phyloP scores from a whole-genome alignment of 2,888 invertebrate species.

The Tiliacea citrago region DNA sequence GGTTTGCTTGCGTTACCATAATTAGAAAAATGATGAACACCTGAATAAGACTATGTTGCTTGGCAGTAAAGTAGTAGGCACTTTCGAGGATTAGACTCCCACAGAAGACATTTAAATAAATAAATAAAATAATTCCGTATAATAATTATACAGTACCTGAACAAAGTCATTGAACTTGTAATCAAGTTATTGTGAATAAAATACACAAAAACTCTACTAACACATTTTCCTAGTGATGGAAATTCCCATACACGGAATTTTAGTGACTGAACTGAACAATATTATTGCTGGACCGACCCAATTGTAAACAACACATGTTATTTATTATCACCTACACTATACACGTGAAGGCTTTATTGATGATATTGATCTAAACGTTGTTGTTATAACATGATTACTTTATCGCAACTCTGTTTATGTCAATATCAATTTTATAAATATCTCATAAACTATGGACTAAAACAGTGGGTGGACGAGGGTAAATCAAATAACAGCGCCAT shows the following conservation, averaged over 20 bases:
- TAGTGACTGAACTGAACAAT: neutral
- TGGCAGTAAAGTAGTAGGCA: neutral
- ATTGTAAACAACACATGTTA: conserved; percentile 2
- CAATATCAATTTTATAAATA: conserved; percentile 48
- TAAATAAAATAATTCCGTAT: no score
- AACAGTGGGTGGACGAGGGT: conserved; percentile 10
- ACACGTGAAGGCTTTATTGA: neutral
- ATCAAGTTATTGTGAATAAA: neutral
- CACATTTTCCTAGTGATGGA: neutral
- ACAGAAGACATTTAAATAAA: neutral
- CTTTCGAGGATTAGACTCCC: neutral
- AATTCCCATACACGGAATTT: neutral
- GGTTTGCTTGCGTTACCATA: conserved; percentile 4
- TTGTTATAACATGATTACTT: neutral
- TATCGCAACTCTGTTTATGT: neutral
- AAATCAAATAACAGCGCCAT: conserved; percentile 38
- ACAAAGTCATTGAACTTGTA: neutral
- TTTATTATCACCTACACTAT: conserved; percentile 9
- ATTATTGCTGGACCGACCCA: neutral
- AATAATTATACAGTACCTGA: no score
- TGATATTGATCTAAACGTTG: neutral
- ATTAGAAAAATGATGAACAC: neutral
- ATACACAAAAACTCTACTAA: neutral
- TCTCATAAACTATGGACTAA: conserved; percentile 19
- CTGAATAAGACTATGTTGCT: neutral